These are phyloP conservation scores for Philereme transversata DNA, from an alignment of 2,888 invertebrate species.

Conservation along the genomic window DNA sequence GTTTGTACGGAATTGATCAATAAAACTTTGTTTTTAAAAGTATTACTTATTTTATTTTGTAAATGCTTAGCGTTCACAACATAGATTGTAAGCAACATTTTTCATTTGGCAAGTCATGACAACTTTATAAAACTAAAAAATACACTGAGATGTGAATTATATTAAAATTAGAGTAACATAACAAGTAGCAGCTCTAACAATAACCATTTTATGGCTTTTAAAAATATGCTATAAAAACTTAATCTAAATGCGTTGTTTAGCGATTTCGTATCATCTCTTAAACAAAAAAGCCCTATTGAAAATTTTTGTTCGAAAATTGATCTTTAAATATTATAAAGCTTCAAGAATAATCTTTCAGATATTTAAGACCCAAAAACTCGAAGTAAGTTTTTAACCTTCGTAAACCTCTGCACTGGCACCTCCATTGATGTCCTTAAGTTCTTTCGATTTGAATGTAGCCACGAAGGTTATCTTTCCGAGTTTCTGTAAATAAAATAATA, in stretches of 20 bases:
- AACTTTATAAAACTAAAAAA: neutral
- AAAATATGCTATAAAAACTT: slow-evolving; percentile 11
- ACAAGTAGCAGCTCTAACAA: slow-evolving; percentile 27
- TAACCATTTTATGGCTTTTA: slow-evolving; percentile 30
- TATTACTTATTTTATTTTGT: slow-evolving; percentile 40
- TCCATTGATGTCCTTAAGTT: slow-evolving; percentile 88
- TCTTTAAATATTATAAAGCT: too few relatives aligned
- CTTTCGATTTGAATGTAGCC: slow-evolving; percentile 87
- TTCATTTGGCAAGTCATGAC: neutral
- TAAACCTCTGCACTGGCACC: slow-evolving; percentile 85
- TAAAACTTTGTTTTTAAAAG: slow-evolving; percentile 57
- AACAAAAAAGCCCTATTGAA: too few relatives aligned
- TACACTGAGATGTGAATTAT: neutral
- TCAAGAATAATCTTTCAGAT: too few relatives aligned
- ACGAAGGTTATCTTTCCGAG: slow-evolving; percentile 86
- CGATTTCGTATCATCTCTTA: too few relatives aligned
- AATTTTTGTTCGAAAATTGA: too few relatives aligned
- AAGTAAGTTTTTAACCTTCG: slow-evolving; percentile 54
- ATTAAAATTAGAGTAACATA: slow-evolving; percentile 4
- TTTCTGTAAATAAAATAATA: slow-evolving; percentile 61
- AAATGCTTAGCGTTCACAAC: slow-evolving; percentile 1
- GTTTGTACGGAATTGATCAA: slow-evolving; percentile 66
- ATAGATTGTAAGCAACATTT: neutral
- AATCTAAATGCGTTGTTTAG: neutral
- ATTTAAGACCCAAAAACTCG: too few relatives aligned